Conservation (phyloP, 2,888 invertebrate genomes). For the Oscheius myriophilus region DNA sequence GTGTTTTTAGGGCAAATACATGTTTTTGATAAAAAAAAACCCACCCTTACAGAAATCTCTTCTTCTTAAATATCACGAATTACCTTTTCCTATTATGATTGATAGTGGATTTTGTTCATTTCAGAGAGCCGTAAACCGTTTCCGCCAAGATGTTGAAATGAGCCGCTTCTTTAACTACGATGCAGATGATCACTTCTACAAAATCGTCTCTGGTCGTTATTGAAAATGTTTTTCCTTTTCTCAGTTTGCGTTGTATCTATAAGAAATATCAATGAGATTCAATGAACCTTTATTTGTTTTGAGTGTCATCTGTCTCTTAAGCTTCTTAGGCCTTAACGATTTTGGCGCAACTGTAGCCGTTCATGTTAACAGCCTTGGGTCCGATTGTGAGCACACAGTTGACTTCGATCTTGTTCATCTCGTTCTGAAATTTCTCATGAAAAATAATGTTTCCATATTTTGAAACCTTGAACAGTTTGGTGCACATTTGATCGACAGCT, state of each 20-base stretch:
- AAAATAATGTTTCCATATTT: not conserved
- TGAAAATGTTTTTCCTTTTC: too few relatives aligned
- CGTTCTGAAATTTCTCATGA: slow-evolving; percentile 4
- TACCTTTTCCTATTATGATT: too few relatives aligned
- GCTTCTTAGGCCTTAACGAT: not conserved
- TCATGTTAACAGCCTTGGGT: not conserved
- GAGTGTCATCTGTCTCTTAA: too few relatives aligned
- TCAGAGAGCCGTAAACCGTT: slow-evolving; percentile 14
- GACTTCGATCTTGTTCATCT: slow-evolving; percentile 7
- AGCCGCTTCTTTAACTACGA: slow-evolving; percentile 14
- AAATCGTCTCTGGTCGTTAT: slow-evolving; percentile 1
- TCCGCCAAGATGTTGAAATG: slow-evolving; percentile 15
- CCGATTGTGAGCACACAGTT: not conserved
- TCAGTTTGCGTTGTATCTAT: too few relatives aligned
- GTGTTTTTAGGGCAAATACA: too few relatives aligned
- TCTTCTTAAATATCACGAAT: too few relatives aligned
- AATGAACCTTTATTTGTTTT: too few relatives aligned
- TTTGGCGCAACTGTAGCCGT: not conserved
- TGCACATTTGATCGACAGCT: too few relatives aligned
- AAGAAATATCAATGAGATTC: too few relatives aligned
- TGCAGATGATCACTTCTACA: slow-evolving; percentile 11
- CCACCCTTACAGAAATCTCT: too few relatives aligned
- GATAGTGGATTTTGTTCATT: too few relatives aligned
- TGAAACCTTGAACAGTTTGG: not conserved
- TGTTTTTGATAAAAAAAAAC: too few relatives aligned